Conservation (phyloP, 2,113 vertebrate species). For the Mustela lutreola region DNA sequence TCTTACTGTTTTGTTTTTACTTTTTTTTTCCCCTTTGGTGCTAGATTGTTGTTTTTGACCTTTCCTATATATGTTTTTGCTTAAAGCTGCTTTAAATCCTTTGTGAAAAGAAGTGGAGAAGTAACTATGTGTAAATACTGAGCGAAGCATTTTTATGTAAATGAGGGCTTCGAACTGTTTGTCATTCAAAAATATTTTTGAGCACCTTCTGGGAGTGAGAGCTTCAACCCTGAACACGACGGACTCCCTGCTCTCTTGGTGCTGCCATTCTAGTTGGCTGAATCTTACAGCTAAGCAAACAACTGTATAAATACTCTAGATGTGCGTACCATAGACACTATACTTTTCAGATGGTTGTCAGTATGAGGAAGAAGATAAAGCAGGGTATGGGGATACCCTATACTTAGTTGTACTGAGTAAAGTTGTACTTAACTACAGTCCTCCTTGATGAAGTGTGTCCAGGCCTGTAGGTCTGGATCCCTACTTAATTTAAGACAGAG, state of each 20-base stretch:
- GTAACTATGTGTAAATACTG: neutral
- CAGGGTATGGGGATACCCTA: neutral
- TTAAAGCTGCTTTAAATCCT: neutral
- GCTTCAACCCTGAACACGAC: fast-evolving
- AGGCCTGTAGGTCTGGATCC: neutral
- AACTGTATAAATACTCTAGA: neutral
- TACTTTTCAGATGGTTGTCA: neutral
- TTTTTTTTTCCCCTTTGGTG: neutral
- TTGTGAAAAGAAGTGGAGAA: neutral
- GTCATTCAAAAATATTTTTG: neutral
- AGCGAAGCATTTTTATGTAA: neutral
- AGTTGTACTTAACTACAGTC: neutral
- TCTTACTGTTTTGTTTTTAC: too few species aligned
- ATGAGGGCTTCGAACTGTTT: neutral
- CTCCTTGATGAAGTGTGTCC: neutral
- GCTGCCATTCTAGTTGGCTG: neutral
- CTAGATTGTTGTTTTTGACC: neutral
- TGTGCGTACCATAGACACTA: too few species aligned
- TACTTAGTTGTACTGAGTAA: neutral
- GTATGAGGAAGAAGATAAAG: neutral
- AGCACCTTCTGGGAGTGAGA: neutral
- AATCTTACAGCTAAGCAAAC: neutral
- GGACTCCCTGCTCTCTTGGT: neutral
- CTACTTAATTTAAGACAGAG: too few species aligned
- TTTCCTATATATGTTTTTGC: neutral